A percentile compares a stretch with the other conserved stretches of the same genome.
These are phyloP conservation scores for Euphonia xanthogaster DNA, from an alignment of 2,797 vertebrate species.

Conservation along the genomic window DNA sequence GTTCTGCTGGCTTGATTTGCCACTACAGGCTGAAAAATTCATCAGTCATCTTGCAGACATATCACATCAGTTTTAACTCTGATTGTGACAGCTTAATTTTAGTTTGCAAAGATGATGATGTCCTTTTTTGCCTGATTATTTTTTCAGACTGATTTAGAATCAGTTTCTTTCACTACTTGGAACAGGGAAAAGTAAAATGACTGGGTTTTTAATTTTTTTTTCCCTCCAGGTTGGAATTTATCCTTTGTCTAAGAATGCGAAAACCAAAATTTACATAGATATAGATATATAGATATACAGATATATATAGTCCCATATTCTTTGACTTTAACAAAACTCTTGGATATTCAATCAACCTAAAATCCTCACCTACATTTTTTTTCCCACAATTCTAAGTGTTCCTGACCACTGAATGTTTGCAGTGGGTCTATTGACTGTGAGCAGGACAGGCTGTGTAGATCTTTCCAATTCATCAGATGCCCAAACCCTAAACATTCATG, in stretches of 20 bases:
- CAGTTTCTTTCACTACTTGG: neutral
- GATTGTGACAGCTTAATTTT: slow-evolving; percentile 14
- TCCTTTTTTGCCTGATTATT: neutral
- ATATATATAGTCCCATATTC: accelerated
- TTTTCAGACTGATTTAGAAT: neutral
- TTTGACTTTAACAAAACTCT: neutral
- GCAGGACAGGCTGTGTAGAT: neutral
- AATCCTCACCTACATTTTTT: neutral
- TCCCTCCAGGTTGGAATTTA: neutral
- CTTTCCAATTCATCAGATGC: neutral
- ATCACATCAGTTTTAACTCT: neutral
- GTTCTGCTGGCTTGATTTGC: neutral
- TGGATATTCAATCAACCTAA: neutral
- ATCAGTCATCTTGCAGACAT: neutral
- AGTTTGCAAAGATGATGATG: neutral
- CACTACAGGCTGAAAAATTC: neutral
- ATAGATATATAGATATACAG: neutral
- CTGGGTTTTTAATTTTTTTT: neutral
- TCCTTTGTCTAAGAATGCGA: neutral
- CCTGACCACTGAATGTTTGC: neutral
- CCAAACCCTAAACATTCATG: accelerated
- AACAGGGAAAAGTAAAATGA: neutral
- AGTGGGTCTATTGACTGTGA: neutral
- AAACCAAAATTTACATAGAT: neutral
- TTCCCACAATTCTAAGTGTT: neutral